Percentiles rank a stretch among this genome's conserved stretches.
These are phyloP conservation scores for Eulacestoma nigropectus DNA, from an alignment of 2,113 vertebrate genomes.

Conservation along the genomic window DNA sequence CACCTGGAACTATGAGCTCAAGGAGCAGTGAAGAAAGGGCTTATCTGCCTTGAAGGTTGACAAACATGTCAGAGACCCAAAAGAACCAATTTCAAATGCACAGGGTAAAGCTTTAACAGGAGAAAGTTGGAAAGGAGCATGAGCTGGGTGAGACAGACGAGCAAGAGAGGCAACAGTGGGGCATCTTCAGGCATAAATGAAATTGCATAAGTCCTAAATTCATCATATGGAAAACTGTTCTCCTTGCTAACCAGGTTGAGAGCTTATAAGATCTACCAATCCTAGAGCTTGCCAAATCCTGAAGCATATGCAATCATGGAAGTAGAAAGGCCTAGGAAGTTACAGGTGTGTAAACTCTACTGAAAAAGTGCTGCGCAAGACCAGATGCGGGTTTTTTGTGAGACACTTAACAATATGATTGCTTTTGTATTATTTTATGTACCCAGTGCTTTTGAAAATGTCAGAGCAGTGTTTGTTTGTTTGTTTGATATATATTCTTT, in stretches of 20 bases:
- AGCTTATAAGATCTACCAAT: neutral
- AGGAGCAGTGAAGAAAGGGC: neutral
- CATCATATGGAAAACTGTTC: neutral
- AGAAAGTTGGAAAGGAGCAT: neutral
- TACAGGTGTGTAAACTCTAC: neutral
- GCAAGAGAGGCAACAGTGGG: neutral
- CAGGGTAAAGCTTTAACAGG: neutral
- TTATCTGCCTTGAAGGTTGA: neutral
- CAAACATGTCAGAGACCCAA: neutral
- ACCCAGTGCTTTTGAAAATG: neutral
- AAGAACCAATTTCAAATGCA: neutral
- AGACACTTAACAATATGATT: neutral
- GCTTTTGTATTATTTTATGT: neutral
- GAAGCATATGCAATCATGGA: neutral
- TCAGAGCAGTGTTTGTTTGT: neutral
- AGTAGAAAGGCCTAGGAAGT: neutral
- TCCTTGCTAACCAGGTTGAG: neutral
- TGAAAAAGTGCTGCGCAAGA: neutral
- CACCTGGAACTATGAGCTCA: neutral
- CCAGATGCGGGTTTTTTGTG: accelerated
- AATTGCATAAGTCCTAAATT: neutral
- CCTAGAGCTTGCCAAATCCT: neutral
- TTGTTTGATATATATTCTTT: neutral
- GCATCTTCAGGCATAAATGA: neutral
- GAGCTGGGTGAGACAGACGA: neutral